Evolutionary conservation across 2,797 vertebrate genomes (phyloP).

Genomic region (Parotocinclus haroldoi): DNA sequence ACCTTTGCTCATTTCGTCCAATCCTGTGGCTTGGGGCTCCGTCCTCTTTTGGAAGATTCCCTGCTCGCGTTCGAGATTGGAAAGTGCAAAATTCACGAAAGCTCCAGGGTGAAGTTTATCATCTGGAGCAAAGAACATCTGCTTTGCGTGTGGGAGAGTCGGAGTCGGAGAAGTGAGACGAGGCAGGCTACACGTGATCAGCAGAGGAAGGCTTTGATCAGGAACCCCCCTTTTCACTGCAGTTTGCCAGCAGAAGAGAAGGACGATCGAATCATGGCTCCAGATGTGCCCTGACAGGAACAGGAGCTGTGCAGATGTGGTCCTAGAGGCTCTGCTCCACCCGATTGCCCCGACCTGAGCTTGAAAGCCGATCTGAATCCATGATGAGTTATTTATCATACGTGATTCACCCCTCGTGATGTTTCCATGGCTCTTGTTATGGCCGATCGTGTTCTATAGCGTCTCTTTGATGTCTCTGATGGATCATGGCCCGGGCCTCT

Average conservation of each 20-base stretch:
- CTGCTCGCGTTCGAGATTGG: slow-evolving; percentile 7
- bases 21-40: too few relatives aligned
- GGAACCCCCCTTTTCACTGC: slow-evolving; percentile 25
- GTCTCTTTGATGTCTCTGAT: slow-evolving; percentile 48
- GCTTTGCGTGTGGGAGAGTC: slow-evolving; percentile 49
- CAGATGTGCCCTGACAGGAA: slow-evolving; percentile 42
- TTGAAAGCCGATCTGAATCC: slow-evolving; percentile 1
- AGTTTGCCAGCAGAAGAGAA: slow-evolving; percentile 30
- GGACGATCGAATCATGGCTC: slow-evolving; percentile 43
- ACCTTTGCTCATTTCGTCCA: too few relatives aligned
- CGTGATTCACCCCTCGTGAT: not conserved
- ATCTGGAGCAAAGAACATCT: slow-evolving; percentile 49
- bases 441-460: slow-evolving; percentile 36
- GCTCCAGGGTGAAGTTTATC: slow-evolving; percentile 38
- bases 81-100: slow-evolving; percentile 36
- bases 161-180: slow-evolving; percentile 46
- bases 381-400: not conserved
- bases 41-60: slow-evolving; percentile 10
- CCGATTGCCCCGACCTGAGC: too few relatives aligned
- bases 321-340: too few relatives aligned
- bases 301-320: slow-evolving; percentile 39
- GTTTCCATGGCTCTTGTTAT: slow-evolving; percentile 4
- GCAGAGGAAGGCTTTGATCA: slow-evolving; percentile 54
- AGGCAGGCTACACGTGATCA: slow-evolving; percentile 51
- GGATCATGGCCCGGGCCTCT: slow-evolving; percentile 44